Evolutionary conservation across 2,797 vertebrate genomes (phyloP).

Genomic region (Enteromius radiatus): DNA sequence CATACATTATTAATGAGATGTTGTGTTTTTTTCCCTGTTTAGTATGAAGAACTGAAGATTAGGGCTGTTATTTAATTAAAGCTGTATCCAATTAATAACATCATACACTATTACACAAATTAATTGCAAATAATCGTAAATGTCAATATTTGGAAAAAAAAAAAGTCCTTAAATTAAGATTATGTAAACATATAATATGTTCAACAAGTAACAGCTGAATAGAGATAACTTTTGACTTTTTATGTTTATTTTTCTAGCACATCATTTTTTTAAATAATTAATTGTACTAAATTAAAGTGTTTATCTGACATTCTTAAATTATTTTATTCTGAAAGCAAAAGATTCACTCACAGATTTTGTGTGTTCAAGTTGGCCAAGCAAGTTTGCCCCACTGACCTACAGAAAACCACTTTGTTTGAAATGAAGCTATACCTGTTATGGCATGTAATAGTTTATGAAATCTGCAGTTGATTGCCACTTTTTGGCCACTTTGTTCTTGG

Average conservation of each 20-base stretch:
- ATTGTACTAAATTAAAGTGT: background rate
- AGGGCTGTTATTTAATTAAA: background rate
- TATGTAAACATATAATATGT: background rate
- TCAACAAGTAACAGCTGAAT: background rate
- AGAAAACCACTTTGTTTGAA: background rate
- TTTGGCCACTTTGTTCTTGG: background rate
- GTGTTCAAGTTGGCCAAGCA: background rate
- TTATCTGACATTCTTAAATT: background rate
- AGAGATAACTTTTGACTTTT: background rate
- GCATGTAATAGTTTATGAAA: background rate
- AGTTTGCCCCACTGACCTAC: background rate
- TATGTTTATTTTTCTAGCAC: background rate
- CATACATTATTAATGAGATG: slow-evolving; percentile 5
- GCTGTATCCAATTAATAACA: background rate
- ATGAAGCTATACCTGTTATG: background rate
- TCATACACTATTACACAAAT: background rate
- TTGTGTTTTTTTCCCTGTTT: background rate
- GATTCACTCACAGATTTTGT: background rate
- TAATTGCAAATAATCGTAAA: background rate
- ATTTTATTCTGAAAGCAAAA: background rate
- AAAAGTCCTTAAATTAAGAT: background rate
- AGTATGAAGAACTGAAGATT: background rate
- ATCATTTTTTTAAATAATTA: background rate
- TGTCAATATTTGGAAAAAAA: background rate
- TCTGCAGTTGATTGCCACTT: background rate